Evolutionary conservation across 1,140 invertebrate species (phyloP).

Genomic region (Heterodera schachtii): DNA sequence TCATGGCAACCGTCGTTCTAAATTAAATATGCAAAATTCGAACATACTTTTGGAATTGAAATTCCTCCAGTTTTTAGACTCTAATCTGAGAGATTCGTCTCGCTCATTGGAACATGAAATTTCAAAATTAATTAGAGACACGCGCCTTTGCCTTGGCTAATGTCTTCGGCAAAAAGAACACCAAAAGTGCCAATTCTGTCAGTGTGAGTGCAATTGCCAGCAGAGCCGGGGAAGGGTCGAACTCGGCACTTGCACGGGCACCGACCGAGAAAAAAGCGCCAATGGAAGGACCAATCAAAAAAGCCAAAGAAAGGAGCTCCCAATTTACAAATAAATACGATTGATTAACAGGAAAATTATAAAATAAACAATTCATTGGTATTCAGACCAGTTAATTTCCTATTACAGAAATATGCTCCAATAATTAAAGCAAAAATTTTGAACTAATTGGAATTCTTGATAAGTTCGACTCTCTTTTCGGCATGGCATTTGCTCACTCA

Average conservation of each 20-base stretch:
- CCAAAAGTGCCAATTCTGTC: slow-evolving; percentile 79
- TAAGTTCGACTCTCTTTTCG: too few relatives aligned
- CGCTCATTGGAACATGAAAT: too few relatives aligned
- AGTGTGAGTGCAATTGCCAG: slow-evolving; percentile 80
- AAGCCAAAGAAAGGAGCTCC: slow-evolving; percentile 95
- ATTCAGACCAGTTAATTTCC: slow-evolving; percentile 14
- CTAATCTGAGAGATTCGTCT: too few relatives aligned
- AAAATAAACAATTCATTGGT: too few relatives aligned
- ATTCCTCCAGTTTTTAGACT: too few relatives aligned
- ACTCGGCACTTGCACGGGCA: slow-evolving; percentile 68
- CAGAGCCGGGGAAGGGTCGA: slow-evolving; percentile 84
- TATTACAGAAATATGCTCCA: slow-evolving; percentile 26
- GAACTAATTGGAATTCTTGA: too few relatives aligned
- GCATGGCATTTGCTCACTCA: slow-evolving; percentile 67
- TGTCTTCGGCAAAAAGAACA: slow-evolving; percentile 81
- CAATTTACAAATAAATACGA: slow-evolving; percentile 80
- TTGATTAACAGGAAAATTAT: too few relatives aligned
- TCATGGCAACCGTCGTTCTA: slow-evolving; percentile 69
- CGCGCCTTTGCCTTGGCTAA: slow-evolving; percentile 66
- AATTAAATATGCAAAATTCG: neutral
- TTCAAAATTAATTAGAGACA: slow-evolving; percentile 18
- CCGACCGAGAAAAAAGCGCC: slow-evolving; percentile 85
- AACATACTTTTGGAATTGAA: too few relatives aligned
- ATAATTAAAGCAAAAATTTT: too few relatives aligned
- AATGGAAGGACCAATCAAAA: slow-evolving; percentile 90